Base-by-base conservation (phyloP, 2,888 invertebrate genomes). In the Nematopogon swammerdamellus region DNA sequence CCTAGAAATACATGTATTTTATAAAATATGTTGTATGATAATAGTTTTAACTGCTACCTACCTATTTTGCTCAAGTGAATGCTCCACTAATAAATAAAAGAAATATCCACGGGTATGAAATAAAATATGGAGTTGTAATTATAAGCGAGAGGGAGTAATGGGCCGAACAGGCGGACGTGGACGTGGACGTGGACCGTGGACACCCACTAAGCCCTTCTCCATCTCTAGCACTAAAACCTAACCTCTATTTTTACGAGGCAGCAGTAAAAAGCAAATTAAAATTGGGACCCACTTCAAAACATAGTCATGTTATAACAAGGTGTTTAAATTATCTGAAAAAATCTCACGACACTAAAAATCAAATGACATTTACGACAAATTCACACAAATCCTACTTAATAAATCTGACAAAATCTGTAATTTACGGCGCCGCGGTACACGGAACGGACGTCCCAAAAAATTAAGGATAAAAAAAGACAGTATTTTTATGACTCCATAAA, bases 321-420 rank as follows among this genome's bases (percentile, higher is more conserved):
- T 63, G 63, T 65, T 64, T 63, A 60, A 61, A 64, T 65, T 67
- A 45, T 63, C 59, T 58, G 67, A 63, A 64, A 64, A 63, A 71
- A 71, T 70, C 66, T 63, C 61, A 63, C 54, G 62, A 67, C 67
- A 59, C 64, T 74, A 74, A 73, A 76, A 68, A 70, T 70, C 64
- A 63, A 69, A 71, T 60, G 73, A 75, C 73, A 44, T 75, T 76
- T 73, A 76, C 70, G 74, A 73, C 70, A 68, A 73, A 72, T 76
- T 68, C 71, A 73, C 72, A 72, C 72, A 69, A 67, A 69, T 65
- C 65, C 65, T 70, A 72, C 70, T 70, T 69, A 70, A 72, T 71
- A 73, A 73, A 75, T 73, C 73, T 72, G 72, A 74, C 73, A 71
- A 67, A 69, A 70, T 64, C 65, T 64, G 55, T 64, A 71, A 74